These are phyloP conservation scores for Nymphalis io DNA, from an alignment of 1,140 invertebrate genomes.

Conservation along the genomic window DNA sequence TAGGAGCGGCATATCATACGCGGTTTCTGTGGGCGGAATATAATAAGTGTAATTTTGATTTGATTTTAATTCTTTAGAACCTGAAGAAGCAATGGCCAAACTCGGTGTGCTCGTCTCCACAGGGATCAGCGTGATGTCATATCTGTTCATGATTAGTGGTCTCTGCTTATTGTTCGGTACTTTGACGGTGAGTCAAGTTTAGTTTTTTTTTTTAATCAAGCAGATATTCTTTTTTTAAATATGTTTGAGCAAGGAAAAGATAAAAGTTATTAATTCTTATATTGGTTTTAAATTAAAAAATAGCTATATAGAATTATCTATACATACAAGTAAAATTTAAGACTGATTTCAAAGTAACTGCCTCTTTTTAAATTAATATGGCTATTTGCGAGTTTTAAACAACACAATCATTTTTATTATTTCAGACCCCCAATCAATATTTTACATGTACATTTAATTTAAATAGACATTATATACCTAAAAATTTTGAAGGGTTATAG, in stretches of 20 bases:
- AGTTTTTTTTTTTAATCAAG: constrained; percentile 5
- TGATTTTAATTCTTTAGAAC: constrained; percentile 26
- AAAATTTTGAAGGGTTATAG: no score
- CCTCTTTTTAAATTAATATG: no score
- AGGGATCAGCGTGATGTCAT: constrained; percentile 26
- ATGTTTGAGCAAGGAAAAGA: not conserved
- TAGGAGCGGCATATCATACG: no score
- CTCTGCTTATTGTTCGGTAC: constrained; percentile 35
- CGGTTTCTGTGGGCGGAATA: no score
- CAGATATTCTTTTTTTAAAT: not conserved
- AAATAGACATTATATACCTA: no score
- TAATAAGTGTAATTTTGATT: not conserved
- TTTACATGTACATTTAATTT: no score
- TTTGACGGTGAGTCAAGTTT: constrained; percentile 32
- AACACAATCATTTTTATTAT: no score
- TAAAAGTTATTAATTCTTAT: not conserved
- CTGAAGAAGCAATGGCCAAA: constrained; percentile 27
- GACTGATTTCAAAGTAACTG: no score
- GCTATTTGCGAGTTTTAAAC: no score
- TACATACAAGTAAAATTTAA: no score
- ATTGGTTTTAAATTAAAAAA: not conserved
- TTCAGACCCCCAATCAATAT: no score
- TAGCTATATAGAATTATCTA: no score
- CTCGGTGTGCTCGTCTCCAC: constrained; percentile 27
- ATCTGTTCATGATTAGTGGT: constrained; percentile 35